Percentiles rank a stretch among this genome's conserved stretches.
Evolutionary conservation across 2,797 vertebrate genomes (phyloP).

Genomic region (Gadopsis marmoratus): DNA sequence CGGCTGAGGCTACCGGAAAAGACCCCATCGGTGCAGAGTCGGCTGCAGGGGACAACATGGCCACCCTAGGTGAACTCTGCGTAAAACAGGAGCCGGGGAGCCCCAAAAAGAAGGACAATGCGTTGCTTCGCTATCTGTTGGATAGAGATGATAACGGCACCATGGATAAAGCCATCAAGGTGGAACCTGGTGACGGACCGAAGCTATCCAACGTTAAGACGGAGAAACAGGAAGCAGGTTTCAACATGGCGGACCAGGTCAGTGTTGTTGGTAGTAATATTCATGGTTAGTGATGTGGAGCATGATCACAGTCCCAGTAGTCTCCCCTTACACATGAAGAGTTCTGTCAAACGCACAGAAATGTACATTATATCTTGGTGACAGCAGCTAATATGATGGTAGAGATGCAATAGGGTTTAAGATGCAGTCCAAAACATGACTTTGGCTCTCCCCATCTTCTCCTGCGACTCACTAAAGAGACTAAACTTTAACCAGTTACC

Average conservation of each 20-base stretch:
- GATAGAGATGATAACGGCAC: conserved; percentile 94
- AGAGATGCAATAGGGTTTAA: not conserved
- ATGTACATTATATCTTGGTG: not conserved
- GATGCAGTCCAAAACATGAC: no score
- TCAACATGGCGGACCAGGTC: conserved; percentile 91
- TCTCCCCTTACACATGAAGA: no score
- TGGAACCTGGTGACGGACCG: conserved; percentile 87
- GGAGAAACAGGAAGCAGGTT: conserved; percentile 90
- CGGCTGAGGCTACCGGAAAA: conserved; percentile 96
- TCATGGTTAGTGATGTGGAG: no score
- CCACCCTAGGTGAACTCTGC: conserved; percentile 83
- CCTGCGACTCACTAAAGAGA: not conserved
- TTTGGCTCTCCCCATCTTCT: no score
- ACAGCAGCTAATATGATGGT: not conserved
- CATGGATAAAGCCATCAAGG: conserved; percentile 92
- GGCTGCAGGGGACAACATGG: conserved; percentile 78
- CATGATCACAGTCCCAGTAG: no score
- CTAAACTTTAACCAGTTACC: no score
- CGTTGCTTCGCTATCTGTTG: conserved; percentile 95
- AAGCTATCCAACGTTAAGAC: conserved; percentile 89
- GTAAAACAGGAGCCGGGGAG: conserved; percentile 93
- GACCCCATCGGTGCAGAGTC: conserved; percentile 89
- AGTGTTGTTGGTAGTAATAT: conserved; percentile 18
- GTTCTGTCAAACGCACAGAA: not conserved
- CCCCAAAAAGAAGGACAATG: conserved; percentile 98